Evolutionary conservation across 37 sponge, comb jelly and placozoan species (phyloP).

Genomic region (Hexactinellida sp.): DNA sequence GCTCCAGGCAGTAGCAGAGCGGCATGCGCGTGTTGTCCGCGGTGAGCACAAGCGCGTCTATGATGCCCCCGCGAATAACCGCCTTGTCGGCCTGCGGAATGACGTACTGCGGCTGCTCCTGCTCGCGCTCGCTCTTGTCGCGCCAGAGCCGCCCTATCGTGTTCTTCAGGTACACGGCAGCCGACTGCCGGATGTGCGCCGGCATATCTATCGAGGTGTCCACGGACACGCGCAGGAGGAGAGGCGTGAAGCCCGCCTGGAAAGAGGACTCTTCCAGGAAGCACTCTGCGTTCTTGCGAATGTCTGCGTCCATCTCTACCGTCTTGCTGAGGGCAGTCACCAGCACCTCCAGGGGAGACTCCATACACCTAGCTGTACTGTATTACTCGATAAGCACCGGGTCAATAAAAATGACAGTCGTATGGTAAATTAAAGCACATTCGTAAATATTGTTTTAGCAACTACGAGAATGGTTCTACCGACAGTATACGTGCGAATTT

Average conservation of each 20-base stretch:
- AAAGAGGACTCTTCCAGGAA: background rate
- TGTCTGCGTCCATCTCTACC: background rate
- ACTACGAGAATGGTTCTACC: too few relatives aligned
- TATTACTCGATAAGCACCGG: too few relatives aligned
- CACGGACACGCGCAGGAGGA: background rate
- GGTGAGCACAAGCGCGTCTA: background rate
- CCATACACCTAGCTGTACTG: too few relatives aligned
- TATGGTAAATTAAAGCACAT: too few relatives aligned
- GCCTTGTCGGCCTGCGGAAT: background rate
- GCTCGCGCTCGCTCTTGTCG: background rate
- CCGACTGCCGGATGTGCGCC: background rate
- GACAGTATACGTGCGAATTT: too few relatives aligned
- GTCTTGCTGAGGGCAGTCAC: background rate
- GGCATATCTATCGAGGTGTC: background rate
- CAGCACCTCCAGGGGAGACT: background rate
- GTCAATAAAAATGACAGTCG: too few relatives aligned
- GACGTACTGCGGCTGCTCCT: background rate
- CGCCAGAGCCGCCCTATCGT: background rate
- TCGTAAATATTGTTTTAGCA: too few relatives aligned
- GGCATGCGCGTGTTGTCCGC: background rate
- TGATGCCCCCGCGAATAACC: background rate
- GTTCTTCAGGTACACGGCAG: background rate
- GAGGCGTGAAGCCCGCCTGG: background rate
- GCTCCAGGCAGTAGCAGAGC: conserved; percentile 7
- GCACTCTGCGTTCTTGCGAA: background rate